These are phyloP conservation scores for Drosophila orosa DNA, from an alignment of 1,140 invertebrate species.

Conservation along the genomic window DNA sequence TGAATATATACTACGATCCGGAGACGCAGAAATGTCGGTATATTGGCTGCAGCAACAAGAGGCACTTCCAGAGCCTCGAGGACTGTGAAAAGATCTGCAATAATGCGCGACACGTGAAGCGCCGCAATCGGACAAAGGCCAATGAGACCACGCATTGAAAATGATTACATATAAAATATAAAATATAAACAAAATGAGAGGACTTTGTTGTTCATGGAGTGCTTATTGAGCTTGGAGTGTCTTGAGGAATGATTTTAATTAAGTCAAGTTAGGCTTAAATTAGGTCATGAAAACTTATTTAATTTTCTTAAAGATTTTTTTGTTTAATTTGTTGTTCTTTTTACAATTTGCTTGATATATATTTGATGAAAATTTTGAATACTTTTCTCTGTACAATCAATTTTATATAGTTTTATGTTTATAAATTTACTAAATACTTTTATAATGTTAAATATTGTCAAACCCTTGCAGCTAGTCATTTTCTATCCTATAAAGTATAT, in stretches of 20 bases:
- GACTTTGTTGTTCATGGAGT: slow-evolving; percentile 33
- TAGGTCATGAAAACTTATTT: background rate
- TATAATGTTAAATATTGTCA: too few species aligned
- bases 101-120: slow-evolving; percentile 60
- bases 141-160: slow-evolving; percentile 72
- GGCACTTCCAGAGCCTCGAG: slow-evolving; percentile 63
- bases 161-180: slow-evolving; percentile 25
- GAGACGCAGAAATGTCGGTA: slow-evolving; percentile 73
- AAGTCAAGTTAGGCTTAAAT: background rate
- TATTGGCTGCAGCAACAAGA: slow-evolving; percentile 67
- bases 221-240: background rate
- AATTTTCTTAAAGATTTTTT: background rate
- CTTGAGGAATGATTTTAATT: background rate
- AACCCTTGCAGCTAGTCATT: too few species aligned
- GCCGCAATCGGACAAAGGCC: slow-evolving; percentile 50
- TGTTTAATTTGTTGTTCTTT: too few species aligned
- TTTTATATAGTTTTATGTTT: too few species aligned
- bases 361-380: background rate
- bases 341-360: background rate
- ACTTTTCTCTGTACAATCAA: background rate
- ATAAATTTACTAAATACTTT: too few species aligned
- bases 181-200: slow-evolving; percentile 11
- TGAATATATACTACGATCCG: slow-evolving; percentile 72
- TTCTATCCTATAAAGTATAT: too few species aligned
- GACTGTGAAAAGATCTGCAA: slow-evolving; percentile 80